Percentiles rank a stretch among this genome's conserved stretches.
Conservation (phyloP, 2,888 invertebrate genomes). For the Apantesis nais region DNA sequence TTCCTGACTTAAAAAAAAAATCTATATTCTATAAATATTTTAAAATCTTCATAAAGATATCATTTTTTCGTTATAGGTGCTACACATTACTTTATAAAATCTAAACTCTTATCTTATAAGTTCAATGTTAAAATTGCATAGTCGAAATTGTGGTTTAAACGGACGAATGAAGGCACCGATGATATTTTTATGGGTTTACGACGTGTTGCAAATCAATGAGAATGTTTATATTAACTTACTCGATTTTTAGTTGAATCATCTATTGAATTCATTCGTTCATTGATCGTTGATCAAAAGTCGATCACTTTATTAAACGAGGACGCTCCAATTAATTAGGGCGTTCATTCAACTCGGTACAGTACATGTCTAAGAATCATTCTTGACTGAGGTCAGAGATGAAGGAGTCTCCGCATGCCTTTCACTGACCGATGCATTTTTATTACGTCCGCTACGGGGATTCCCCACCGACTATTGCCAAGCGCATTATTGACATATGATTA, state of each 20-base stretch:
- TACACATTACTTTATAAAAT: not conserved
- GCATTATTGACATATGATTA: not conserved
- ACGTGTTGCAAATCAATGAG: not conserved
- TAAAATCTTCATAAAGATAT: no score
- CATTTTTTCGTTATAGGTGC: not conserved
- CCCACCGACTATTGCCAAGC: not conserved
- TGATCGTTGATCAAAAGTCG: not conserved
- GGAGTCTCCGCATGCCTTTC: not conserved
- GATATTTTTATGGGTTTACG: not conserved
- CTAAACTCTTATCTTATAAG: not conserved
- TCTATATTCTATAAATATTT: no score
- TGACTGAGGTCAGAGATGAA: not conserved
- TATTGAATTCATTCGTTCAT: not conserved
- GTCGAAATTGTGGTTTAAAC: not conserved
- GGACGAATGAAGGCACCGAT: not conserved
- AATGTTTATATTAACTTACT: not conserved
- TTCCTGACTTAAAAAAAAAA: no score
- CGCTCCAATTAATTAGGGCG: not conserved
- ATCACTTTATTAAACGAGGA: not conserved
- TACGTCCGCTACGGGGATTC: not conserved
- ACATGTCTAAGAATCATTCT: not conserved
- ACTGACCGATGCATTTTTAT: not conserved
- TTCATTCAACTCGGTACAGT: not conserved
- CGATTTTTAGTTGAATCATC: not conserved
- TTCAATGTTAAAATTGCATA: no score